A percentile compares a stretch with the other conserved stretches of the same genome.
Evolutionary conservation across 2,113 vertebrate species (phyloP).

Genomic region (Osmerus mordax): DNA sequence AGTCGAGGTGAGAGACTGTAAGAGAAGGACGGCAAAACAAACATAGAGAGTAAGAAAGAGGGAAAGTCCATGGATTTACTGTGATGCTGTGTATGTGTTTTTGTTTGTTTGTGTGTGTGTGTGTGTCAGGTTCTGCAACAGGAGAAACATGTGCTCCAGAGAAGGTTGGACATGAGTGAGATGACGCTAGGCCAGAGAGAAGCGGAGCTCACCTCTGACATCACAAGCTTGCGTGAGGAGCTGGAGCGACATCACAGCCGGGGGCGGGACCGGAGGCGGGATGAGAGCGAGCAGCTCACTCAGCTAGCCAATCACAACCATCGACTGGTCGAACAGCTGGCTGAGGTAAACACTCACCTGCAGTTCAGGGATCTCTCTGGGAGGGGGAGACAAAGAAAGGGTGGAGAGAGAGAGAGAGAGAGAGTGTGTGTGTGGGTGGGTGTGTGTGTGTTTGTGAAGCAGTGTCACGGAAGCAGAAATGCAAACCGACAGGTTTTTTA

Average conservation of each 20-base stretch:
- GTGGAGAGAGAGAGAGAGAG: not conserved
- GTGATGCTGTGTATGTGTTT: too few species aligned
- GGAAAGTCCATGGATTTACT: not conserved
- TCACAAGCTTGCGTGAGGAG: constrained; percentile 52
- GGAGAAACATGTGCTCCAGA: constrained; percentile 68
- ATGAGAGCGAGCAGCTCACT: constrained; percentile 69
- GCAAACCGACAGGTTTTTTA: constrained; percentile 54
- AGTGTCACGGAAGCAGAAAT: constrained; percentile 39
- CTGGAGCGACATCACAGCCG: constrained; percentile 63
- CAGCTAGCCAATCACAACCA: constrained; percentile 76
- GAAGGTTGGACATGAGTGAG: constrained; percentile 66
- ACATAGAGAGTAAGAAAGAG: not conserved
- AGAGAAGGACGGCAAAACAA: not conserved
- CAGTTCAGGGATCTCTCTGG: not conserved
- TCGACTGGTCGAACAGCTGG: constrained; percentile 74
- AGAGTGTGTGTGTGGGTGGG: too few species aligned
- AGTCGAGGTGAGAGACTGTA: constrained; percentile 61
- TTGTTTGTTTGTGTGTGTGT: not conserved
- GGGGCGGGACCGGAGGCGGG: constrained; percentile 60
- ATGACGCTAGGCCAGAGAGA: constrained; percentile 66
- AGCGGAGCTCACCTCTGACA: constrained; percentile 65
- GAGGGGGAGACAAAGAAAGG: not conserved
- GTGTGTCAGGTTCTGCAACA: constrained; percentile 66
- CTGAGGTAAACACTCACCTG: constrained; percentile 62
- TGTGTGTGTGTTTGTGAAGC: constrained; percentile 7